These are phyloP conservation scores for Chymomyza costata DNA, from an alignment of 1,140 invertebrate genomes.

Conservation along the genomic window DNA sequence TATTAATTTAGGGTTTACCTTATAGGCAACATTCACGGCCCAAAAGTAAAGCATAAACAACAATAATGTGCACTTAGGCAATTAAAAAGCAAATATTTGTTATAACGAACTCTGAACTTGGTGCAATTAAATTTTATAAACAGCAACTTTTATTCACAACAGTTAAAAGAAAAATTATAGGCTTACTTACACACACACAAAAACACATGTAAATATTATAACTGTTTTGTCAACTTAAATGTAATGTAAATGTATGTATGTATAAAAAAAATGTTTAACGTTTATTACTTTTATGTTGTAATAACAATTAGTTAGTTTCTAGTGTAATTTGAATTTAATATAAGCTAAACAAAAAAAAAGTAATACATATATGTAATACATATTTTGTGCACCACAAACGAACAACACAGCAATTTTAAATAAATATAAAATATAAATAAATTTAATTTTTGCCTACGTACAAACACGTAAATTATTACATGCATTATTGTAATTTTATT, in stretches of 20 bases:
- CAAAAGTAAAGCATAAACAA: no score
- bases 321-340: slow-evolving; percentile 45
- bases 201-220: no score
- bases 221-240: no score
- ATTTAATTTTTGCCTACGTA: slow-evolving; percentile 37
- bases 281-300: slow-evolving; percentile 64
- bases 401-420: slow-evolving; percentile 33
- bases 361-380: slow-evolving; percentile 33
- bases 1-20: slow-evolving; percentile 4
- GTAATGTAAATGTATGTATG: no score
- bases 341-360: slow-evolving; percentile 23
- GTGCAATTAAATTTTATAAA: no score
- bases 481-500: slow-evolving; percentile 30
- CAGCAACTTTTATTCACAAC: no score
- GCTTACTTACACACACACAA: not conserved
- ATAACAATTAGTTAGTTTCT: slow-evolving; percentile 56
- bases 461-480: slow-evolving; percentile 1
- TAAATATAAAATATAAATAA: slow-evolving; percentile 24
- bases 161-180: no score
- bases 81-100: no score
- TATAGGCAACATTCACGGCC: not conserved
- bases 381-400: slow-evolving; percentile 34
- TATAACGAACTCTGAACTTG: no score
- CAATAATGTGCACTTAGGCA: no score
- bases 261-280: slow-evolving; percentile 40